Evolutionary conservation across 2,113 vertebrate genomes (phyloP).

Genomic region (Eudorcas thomsonii): DNA sequence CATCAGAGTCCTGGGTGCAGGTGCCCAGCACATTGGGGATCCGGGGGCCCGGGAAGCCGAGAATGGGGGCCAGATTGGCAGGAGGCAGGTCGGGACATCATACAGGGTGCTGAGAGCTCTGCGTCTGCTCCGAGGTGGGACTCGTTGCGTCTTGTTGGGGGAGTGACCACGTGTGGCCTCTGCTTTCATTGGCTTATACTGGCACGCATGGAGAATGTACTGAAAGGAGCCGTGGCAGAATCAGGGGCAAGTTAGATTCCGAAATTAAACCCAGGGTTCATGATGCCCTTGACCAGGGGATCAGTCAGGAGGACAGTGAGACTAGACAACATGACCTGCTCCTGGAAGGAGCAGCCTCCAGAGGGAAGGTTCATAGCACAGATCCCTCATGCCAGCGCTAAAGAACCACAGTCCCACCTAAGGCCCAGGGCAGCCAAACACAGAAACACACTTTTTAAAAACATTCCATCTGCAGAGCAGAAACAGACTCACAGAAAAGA

Average conservation of each 20-base stretch:
- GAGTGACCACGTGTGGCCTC: rapidly evolving
- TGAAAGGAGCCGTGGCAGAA: rapidly evolving
- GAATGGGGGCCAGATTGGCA: rapidly evolving
- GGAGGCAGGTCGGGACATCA: background rate
- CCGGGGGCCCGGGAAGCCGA: too few relatives aligned
- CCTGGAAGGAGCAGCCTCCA: background rate
- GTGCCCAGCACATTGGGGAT: rapidly evolving
- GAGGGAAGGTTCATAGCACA: background rate
- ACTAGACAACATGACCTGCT: background rate
- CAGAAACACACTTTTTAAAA: background rate
- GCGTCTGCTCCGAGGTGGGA: background rate
- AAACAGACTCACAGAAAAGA: background rate
- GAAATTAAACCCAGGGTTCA: background rate
- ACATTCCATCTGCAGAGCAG: background rate
- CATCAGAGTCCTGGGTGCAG: rapidly evolving
- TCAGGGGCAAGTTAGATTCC: background rate
- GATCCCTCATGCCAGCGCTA: rapidly evolving
- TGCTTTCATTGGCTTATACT: background rate
- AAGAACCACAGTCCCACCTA: background rate
- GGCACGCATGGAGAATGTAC: rapidly evolving
- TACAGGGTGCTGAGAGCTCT: background rate
- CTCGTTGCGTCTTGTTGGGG: rapidly evolving
- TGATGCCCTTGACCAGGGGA: background rate
- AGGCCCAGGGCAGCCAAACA: background rate
- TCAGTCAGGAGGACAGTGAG: background rate